A percentile compares a stretch with the other conserved stretches of the same genome.
Evolutionary conservation across 2,113 vertebrate species (phyloP).

Genomic region (Coptodon bakossiorum): DNA sequence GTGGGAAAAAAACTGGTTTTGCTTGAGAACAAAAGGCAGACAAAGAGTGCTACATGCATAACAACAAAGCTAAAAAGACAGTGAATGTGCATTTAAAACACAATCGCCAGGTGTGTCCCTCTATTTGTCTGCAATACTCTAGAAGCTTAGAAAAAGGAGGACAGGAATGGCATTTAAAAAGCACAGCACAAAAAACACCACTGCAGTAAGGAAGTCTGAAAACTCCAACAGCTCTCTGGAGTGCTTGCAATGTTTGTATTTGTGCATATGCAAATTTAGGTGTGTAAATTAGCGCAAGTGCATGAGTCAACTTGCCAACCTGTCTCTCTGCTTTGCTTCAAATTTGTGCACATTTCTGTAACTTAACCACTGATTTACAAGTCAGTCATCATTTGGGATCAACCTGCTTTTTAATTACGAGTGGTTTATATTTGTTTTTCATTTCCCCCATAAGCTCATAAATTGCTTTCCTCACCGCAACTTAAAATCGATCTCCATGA

Average conservation of each 20-base stretch:
- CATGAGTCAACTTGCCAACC: background rate
- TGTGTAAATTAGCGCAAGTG: background rate
- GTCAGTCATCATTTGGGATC: slow-evolving; percentile 50
- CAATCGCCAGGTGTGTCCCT: slow-evolving; percentile 3
- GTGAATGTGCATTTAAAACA: background rate
- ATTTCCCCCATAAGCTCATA: slow-evolving; percentile 56
- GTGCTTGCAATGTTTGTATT: background rate
- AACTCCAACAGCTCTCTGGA: slow-evolving; percentile 24
- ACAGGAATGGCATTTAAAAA: slow-evolving; percentile 36
- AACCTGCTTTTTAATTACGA: slow-evolving; percentile 56
- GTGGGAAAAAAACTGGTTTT: background rate
- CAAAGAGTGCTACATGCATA: background rate
- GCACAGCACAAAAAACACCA: background rate
- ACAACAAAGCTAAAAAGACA: background rate
- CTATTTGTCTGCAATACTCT: background rate
- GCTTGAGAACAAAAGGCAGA: slow-evolving; percentile 4
- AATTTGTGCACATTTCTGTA: slow-evolving; percentile 25
- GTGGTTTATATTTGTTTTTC: slow-evolving; percentile 62
- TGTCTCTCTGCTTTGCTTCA: background rate
- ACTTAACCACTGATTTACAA: slow-evolving; percentile 18
- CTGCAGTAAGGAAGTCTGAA: slow-evolving; percentile 15
- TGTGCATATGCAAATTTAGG: slow-evolving; percentile 31
- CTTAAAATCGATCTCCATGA: slow-evolving; percentile 34
- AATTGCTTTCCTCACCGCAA: slow-evolving; percentile 30
- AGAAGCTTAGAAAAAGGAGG: background rate